phyloP scores from a whole-genome alignment of 2,113 vertebrate genomes.

The Daphoenositta chrysoptera region DNA sequence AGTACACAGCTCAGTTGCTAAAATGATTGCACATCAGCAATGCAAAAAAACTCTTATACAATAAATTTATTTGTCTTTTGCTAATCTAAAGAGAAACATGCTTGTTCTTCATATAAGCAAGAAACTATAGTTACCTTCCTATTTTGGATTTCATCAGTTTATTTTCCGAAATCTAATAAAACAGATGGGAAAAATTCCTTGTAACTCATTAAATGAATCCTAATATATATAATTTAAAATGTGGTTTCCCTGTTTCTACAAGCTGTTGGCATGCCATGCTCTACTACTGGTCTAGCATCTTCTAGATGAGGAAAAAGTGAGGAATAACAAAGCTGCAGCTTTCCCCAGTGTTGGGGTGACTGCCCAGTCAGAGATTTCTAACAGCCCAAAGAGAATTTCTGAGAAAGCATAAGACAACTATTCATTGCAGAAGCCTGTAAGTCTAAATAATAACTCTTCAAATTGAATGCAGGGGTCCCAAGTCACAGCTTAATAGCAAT shows the following conservation, averaged over 20 bases:
- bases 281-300: neutral
- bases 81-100: neutral
- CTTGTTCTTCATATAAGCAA: neutral
- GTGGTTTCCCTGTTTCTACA: neutral
- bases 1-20: neutral
- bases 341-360: neutral
- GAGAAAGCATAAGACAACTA: neutral
- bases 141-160: neutral
- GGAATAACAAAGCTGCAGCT: neutral
- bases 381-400: neutral
- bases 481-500: neutral
- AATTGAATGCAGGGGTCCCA: neutral
- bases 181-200: neutral
- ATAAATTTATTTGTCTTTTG: neutral
- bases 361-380: neutral
- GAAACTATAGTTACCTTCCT: neutral
- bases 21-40: neutral
- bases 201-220: slow-evolving; percentile 1
- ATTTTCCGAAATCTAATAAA: slow-evolving; percentile 40
- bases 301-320: neutral
- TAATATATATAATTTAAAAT: slow-evolving; percentile 17
- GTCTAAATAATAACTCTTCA: neutral
- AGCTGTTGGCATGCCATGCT: slow-evolving; percentile 13
- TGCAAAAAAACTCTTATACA: neutral
- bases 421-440: neutral